Percentiles rank a stretch among this genome's conserved stretches.
These are phyloP conservation scores for Laterallus jamaicensis DNA, from an alignment of 2,113 vertebrate species.

Conservation along the genomic window DNA sequence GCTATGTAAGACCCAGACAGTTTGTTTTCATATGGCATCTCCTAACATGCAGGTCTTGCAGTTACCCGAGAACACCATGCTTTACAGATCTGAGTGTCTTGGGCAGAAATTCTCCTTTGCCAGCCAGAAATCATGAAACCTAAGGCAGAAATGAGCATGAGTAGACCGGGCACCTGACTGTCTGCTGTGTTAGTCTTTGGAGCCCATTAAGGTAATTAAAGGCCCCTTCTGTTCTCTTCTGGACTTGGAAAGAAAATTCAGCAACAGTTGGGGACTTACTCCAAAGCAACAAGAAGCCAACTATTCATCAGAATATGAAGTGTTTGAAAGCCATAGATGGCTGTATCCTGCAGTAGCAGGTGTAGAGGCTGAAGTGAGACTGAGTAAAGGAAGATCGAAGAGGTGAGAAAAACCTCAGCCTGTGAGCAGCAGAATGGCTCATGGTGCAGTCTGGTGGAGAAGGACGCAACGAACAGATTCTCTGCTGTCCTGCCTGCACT, in stretches of 20 bases:
- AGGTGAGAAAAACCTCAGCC: conserved; percentile 2
- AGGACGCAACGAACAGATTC: neutral
- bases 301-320: conserved; percentile 34
- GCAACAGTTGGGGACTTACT: neutral
- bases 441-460: neutral
- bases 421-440: neutral
- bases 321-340: neutral
- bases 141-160: neutral
- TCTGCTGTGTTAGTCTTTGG: neutral
- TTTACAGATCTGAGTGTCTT: neutral
- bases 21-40: neutral
- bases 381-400: neutral
- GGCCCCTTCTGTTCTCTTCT: neutral
- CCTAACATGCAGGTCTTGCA: neutral
- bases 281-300: neutral
- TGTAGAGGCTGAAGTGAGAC: neutral
- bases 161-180: neutral
- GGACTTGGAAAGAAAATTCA: neutral
- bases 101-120: neutral
- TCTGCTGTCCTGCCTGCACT: neutral
- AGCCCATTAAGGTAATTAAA: neutral
- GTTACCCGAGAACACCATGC: neutral
- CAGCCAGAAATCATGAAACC: neutral
- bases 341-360: conserved; percentile 6
- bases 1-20: neutral